Evolutionary conservation across 2,113 vertebrate genomes (phyloP).

Genomic region (Taurulus bubalis): DNA sequence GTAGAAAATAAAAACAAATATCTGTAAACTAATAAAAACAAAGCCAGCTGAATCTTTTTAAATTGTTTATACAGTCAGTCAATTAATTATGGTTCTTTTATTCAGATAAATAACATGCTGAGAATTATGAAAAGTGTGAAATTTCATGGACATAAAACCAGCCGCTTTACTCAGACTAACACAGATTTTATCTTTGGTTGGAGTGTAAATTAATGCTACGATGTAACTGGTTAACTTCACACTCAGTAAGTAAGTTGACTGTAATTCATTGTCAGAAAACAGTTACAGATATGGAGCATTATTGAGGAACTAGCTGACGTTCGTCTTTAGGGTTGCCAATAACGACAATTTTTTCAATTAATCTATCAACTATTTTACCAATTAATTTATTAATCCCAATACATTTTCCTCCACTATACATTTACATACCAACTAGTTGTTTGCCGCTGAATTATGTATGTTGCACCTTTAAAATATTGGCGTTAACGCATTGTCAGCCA

Average conservation of each 20-base stretch:
- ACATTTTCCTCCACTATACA: not conserved
- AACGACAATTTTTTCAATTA: not conserved
- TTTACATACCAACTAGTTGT: not conserved
- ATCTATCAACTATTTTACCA: not conserved
- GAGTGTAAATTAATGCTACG: no score
- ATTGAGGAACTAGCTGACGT: not conserved
- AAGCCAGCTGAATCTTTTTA: not conserved
- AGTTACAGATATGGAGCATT: not conserved
- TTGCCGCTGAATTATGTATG: not conserved
- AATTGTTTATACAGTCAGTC: no score
- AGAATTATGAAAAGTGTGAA: not conserved
- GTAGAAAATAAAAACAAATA: conserved; percentile 11
- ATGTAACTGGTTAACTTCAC: no score
- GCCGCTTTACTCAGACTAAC: no score
- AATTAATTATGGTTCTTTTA: not conserved
- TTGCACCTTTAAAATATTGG: no score
- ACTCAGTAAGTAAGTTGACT: not conserved
- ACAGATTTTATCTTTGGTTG: no score
- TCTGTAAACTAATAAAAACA: not conserved
- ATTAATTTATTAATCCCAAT: not conserved
- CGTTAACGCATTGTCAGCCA: no score
- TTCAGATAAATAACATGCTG: not conserved
- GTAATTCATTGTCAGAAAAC: not conserved
- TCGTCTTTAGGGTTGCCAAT: no score
- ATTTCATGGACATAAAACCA: no score